These are phyloP conservation scores for Cacatua alba DNA, from an alignment of 2,113 vertebrate species.

Conservation along the genomic window DNA sequence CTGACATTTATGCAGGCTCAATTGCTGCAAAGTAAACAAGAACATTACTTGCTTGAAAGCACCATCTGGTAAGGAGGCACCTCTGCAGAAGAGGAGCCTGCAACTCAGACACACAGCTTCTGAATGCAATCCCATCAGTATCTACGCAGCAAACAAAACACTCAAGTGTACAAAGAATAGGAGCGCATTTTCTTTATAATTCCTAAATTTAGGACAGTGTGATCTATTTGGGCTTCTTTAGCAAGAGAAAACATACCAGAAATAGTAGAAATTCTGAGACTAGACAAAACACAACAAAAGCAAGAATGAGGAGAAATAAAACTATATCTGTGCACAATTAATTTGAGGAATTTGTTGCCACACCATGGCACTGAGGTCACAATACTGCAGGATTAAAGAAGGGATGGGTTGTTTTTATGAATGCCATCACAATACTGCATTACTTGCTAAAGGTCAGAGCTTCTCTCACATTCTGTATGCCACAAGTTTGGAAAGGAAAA, in stretches of 20 bases:
- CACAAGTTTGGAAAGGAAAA: neutral
- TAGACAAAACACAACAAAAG: neutral
- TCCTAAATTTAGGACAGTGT: neutral
- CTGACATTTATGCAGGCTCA: neutral
- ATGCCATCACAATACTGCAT: neutral
- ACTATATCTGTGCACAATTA: neutral
- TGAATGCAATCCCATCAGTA: neutral
- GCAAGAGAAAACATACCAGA: neutral
- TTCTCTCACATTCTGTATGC: neutral
- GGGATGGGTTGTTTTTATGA: neutral
- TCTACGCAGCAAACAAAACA: neutral
- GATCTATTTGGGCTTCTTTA: neutral
- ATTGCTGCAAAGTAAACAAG: conserved; percentile 13
- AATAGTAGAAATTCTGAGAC: neutral
- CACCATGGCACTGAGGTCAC: neutral
- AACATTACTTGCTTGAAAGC: conserved; percentile 19
- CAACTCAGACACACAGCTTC: neutral
- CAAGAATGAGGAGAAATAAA: neutral
- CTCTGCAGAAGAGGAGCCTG: neutral
- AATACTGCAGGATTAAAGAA: neutral
- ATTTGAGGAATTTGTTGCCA: neutral
- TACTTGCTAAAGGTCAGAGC: neutral
- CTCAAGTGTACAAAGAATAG: neutral
- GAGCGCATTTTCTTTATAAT: neutral
- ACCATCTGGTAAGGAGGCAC: conserved; percentile 1